These are phyloP conservation scores for Noctuana brunneofusca DNA, from an alignment of 2,888 invertebrate genomes.

Conservation along the genomic window DNA sequence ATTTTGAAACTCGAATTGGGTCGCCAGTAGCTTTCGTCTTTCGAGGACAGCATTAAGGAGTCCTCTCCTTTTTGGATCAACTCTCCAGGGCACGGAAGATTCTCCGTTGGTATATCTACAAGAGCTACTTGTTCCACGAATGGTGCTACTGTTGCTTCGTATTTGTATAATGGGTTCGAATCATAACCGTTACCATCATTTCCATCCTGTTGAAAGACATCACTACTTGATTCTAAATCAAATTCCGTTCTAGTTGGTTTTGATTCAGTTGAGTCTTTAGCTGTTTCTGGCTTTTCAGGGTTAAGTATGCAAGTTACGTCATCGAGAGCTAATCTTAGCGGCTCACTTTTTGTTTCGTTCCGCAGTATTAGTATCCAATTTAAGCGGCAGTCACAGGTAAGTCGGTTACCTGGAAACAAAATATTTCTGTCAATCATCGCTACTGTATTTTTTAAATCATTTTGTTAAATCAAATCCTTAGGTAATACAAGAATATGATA, in stretches of 20 bases:
- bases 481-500: too few species aligned
- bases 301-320: slow-evolving; percentile 84
- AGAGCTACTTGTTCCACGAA: slow-evolving; percentile 57
- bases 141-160: slow-evolving; percentile 58
- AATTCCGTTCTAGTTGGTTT: slow-evolving; percentile 46
- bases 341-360: slow-evolving; percentile 88
- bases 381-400: slow-evolving; percentile 91
- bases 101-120: slow-evolving; percentile 60
- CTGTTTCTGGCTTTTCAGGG: slow-evolving; percentile 41
- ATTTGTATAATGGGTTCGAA: slow-evolving; percentile 51
- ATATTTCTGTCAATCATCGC: slow-evolving; percentile 7
- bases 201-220: slow-evolving; percentile 51
- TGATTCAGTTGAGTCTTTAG: slow-evolving; percentile 36
- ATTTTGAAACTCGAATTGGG: too few species aligned
- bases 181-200: slow-evolving; percentile 57
- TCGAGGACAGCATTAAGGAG: slow-evolving; percentile 73
- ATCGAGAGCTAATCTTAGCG: slow-evolving; percentile 86
- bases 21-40: slow-evolving; percentile 70
- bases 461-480: too few species aligned
- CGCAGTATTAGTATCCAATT: slow-evolving; percentile 89
- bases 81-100: slow-evolving; percentile 62
- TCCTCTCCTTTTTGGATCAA: slow-evolving; percentile 65
- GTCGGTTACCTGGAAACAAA: slow-evolving; percentile 86
- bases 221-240: slow-evolving; percentile 52
- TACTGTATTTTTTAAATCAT: neutral